Base-by-base conservation (phyloP, 2,797 vertebrate species). In the Melanotaenia trifasciata region DNA sequence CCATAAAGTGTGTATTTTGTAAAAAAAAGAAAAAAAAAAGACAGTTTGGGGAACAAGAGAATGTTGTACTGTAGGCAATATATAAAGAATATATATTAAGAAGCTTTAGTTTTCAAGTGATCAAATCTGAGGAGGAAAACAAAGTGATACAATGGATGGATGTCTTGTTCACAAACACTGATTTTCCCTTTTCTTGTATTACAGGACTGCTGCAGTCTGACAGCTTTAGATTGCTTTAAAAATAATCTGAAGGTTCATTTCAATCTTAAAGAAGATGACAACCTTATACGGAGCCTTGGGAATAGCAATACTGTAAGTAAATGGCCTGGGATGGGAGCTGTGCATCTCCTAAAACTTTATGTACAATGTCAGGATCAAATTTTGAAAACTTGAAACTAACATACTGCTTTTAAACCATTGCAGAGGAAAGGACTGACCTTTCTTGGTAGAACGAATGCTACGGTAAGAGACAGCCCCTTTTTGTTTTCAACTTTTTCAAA, bases 121-220 rank as follows among this genome's bases (percentile, higher is more conserved):
- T 36, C 35, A 36, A 36, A 36, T 2, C 3, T 36, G 11, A 36
- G 12, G 35, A 36, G 10, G 10, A 36, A 36, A 36, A 8, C 33
- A 36, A 10, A 12, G 35, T 36, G 35, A 36, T 12, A 7, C 14
- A 16, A 32, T 5, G 0, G 45, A 6, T 20, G 18, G 24, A 53
- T 35, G n/a, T 74, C 53, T 11, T 70, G 26, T 20, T 72, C 22
- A 64, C 22, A 20, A 30, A 33, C 8, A 4, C 14, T 5, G 3
- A 38, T 32, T 36, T 4, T 18, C 5, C 36, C 0, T 20, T 54
- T 50, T 28, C 43, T 45, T 66, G 10, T 62, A 2, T 18, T 28
- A 74, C 85, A 95, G 94, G 87, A 88, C 16, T 84, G 88, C 76
- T 94, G 94, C 71, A 69, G 74, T 65, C 50, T 50, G n/a, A 35